phyloP scores from a whole-genome alignment of 2,888 invertebrate species.

The Andrena minutula region DNA sequence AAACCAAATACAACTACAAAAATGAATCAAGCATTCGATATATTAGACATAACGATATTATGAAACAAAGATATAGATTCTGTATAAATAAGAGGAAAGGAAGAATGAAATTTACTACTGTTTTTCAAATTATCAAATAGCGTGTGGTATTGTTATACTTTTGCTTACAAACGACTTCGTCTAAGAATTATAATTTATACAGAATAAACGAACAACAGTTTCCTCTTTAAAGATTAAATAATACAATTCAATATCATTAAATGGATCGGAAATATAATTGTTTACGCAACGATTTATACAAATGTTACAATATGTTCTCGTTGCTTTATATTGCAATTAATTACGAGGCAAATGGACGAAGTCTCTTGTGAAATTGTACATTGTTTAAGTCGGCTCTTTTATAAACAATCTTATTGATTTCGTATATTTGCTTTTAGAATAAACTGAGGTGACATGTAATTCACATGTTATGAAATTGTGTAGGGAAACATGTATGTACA shows the following conservation, averaged over 20 bases:
- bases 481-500: constrained; percentile 35
- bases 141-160: constrained; percentile 31
- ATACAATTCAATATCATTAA: background rate
- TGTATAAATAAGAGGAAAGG: constrained; percentile 29
- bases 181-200: constrained; percentile 12
- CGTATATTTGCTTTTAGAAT: constrained; percentile 12
- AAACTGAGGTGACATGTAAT: constrained; percentile 7
- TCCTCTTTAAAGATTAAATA: constrained; percentile 5
- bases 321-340: constrained; percentile 4
- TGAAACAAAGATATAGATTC: constrained; percentile 37
- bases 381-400: constrained; percentile 2
- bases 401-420: constrained; percentile 16
- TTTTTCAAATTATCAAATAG: constrained; percentile 38
- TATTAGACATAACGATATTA: constrained; percentile 34
- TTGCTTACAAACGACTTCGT: constrained; percentile 28
- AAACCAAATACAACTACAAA: constrained; percentile 39
- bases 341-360: constrained; percentile 4
- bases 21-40: constrained; percentile 31
- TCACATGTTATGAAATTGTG: constrained; percentile 22
- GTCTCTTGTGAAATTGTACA: background rate
- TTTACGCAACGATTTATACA: constrained; percentile 7
- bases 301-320: constrained; percentile 1
- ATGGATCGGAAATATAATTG: constrained; percentile 2
- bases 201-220: constrained; percentile 1
- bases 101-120: constrained; percentile 38